A percentile compares a stretch with the other conserved stretches of the same genome.
These are phyloP conservation scores for Nycticryphes semicollaris DNA, from an alignment of 2,113 vertebrate genomes.

Conservation along the genomic window DNA sequence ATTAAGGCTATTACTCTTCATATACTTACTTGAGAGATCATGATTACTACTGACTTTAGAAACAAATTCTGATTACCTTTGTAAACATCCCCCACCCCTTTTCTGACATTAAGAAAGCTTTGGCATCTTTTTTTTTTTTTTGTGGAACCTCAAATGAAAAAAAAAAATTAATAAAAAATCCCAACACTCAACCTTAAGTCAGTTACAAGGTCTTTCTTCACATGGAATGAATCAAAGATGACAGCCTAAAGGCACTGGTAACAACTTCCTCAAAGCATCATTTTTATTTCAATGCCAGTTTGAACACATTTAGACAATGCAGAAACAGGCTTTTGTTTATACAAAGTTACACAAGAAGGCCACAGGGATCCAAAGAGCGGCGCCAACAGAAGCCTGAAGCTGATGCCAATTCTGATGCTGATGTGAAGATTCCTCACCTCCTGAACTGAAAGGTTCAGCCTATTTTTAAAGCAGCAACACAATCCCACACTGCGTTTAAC, in stretches of 20 bases:
- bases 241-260: neutral
- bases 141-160: neutral
- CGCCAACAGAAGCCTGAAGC: neutral
- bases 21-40: neutral
- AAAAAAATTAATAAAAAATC: neutral
- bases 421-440: neutral
- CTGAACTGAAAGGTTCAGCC: neutral
- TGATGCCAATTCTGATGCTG: neutral
- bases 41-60: neutral
- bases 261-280: neutral
- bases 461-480: neutral
- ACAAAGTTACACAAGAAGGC: neutral
- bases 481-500: neutral
- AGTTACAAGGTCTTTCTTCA: neutral
- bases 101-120: neutral
- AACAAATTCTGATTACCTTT: neutral
- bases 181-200: neutral
- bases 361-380: neutral
- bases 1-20: neutral
- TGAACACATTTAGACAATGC: neutral
- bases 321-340: neutral
- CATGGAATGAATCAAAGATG: accelerated
- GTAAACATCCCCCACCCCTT: neutral
- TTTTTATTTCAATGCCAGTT: neutral
- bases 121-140: neutral